A percentile compares a stretch with the other conserved stretches of the same genome.
phyloP scores from a whole-genome alignment of 2,888 invertebrate genomes.

The Xiphydria camelus region DNA sequence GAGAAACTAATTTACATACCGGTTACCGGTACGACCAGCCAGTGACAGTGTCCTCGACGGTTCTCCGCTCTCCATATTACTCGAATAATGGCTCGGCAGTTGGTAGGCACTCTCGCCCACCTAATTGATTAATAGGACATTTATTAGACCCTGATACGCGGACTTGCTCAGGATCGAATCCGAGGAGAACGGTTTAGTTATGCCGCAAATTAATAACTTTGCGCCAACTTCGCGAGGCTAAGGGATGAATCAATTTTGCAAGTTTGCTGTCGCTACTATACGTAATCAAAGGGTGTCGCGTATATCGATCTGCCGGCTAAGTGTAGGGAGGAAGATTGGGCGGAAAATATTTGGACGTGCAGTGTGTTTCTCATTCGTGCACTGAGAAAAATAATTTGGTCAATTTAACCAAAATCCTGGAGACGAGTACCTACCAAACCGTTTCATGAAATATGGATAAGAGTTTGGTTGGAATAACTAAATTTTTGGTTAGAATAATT shows the following conservation, averaged over 20 bases:
- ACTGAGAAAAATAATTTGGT: too few relatives aligned
- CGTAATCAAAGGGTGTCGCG: too few relatives aligned
- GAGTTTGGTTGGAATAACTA: too few relatives aligned
- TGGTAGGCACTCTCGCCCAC: not conserved
- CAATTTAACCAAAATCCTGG: too few relatives aligned
- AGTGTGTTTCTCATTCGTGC: too few relatives aligned
- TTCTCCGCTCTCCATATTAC: not conserved
- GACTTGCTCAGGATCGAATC: not conserved
- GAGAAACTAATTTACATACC: not conserved
- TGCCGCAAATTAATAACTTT: constrained; percentile 1
- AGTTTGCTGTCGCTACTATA: too few relatives aligned
- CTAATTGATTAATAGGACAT: constrained; percentile 31
- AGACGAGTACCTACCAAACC: too few relatives aligned
- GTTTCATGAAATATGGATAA: too few relatives aligned
- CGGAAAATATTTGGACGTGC: too few relatives aligned
- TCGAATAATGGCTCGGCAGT: not conserved
- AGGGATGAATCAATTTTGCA: not conserved
- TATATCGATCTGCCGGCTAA: too few relatives aligned
- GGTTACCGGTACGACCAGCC: not conserved
- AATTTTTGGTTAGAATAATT: too few relatives aligned
- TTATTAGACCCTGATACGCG: constrained; percentile 21
- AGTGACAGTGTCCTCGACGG: not conserved
- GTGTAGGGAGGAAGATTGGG: too few relatives aligned
- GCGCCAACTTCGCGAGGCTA: not conserved
- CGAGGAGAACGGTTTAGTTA: not conserved